These are phyloP conservation scores for Carassius carassius DNA, from an alignment of 2,113 vertebrate genomes.

Conservation along the genomic window DNA sequence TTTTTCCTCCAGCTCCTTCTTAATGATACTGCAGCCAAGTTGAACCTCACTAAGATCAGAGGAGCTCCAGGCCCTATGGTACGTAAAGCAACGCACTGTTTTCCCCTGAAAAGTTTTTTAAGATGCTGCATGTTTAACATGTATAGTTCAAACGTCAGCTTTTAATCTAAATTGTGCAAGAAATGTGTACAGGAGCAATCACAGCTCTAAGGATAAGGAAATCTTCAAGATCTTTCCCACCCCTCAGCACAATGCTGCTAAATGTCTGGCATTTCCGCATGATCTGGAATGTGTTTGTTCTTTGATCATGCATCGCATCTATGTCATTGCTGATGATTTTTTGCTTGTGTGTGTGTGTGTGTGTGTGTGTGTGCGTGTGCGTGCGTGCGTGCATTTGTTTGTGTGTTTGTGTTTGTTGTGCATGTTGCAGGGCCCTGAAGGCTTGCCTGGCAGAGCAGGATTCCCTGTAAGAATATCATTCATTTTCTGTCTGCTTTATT, in stretches of 20 bases:
- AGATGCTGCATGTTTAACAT: slow-evolving; percentile 15
- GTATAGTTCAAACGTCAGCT: not conserved
- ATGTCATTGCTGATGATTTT: not conserved
- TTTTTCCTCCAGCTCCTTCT: slow-evolving; percentile 73
- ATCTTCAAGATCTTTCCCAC: not conserved
- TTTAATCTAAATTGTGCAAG: not conserved
- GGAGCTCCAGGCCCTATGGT: slow-evolving; percentile 80
- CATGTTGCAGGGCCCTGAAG: slow-evolving; percentile 83
- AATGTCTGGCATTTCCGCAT: not conserved
- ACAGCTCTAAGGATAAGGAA: not conserved
- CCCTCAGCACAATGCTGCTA: not conserved
- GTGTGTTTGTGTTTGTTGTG: slow-evolving; percentile 36
- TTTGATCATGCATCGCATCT: not conserved
- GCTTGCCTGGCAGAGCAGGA: slow-evolving; percentile 84
- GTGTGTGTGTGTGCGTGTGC: no score
- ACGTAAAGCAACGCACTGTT: slow-evolving; percentile 61
- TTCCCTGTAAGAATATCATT: slow-evolving; percentile 83
- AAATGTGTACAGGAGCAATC: not conserved
- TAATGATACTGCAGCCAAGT: slow-evolving; percentile 75
- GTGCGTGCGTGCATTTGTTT: not conserved
- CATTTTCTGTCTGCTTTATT: not conserved
- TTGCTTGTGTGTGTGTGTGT: not conserved
- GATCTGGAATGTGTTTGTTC: not conserved
- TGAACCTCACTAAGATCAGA: slow-evolving; percentile 79
- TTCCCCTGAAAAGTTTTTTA: not conserved